phyloP scores from a whole-genome alignment of 2,797 vertebrate species.

The Eupleurogrammus muticus region DNA sequence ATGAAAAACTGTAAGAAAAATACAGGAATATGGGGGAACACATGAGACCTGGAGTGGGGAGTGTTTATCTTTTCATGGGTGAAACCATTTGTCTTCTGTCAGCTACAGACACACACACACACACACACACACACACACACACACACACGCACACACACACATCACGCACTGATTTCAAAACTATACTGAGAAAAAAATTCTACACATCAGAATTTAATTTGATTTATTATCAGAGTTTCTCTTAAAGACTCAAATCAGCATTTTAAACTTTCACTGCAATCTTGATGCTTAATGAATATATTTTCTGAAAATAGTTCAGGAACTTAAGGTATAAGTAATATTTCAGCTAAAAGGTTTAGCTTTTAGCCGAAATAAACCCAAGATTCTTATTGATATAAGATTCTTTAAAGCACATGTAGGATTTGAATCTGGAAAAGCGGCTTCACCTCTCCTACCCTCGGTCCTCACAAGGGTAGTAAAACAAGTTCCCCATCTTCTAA shows the following conservation, averaged over 20 bases:
- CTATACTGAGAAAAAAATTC: neutral
- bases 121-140: conserved; percentile 5
- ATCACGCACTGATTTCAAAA: neutral
- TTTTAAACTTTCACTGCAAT: neutral
- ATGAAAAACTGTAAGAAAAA: conserved; percentile 11
- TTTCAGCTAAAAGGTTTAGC: neutral
- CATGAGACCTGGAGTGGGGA: conserved; percentile 11
- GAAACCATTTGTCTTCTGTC: conserved; percentile 41
- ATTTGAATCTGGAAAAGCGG: neutral
- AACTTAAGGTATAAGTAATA: neutral
- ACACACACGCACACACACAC: neutral
- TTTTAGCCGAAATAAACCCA: no score
- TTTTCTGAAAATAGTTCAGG: neutral
- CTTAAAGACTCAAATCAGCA: neutral
- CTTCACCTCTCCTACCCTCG: neutral
- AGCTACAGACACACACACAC: neutral
- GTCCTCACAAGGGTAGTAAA: conserved; percentile 4
- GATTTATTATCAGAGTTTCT: neutral
- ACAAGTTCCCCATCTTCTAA: neutral
- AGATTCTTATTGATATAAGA: neutral
- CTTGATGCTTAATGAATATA: neutral
- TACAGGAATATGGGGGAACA: conserved; percentile 3
- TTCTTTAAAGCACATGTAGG: neutral
- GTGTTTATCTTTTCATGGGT: conserved; percentile 39
- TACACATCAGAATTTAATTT: neutral